Evolutionary conservation across 2,797 vertebrate genomes (phyloP), one percentile per base, ranked within the genome.

Genomic region (Lepus oiostolus): DNA sequence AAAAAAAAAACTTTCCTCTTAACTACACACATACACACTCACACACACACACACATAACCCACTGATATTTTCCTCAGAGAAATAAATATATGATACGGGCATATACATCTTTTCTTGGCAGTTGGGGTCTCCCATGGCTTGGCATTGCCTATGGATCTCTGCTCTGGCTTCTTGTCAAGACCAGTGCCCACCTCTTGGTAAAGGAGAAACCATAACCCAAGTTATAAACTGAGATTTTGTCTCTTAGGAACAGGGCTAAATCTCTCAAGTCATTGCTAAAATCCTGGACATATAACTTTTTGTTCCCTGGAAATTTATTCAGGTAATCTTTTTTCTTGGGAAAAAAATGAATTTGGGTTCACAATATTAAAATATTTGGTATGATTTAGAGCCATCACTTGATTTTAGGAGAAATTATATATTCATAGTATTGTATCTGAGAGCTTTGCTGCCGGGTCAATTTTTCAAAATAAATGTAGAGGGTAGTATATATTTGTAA

Each of bases 391-490:
- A 70, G 24, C 9, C 35, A 76, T 70, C 54, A 47, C 28, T 91
- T 90, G 24, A 77, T 47, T 82, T 93, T 74, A 93, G 81, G 28
- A 28, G 5, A 88, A 91, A 71, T 58, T 4, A 47, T 52, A 14
- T 5, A 72, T 83, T 9, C 24, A 12, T 42, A 74, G 79, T 5
- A 77, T 42, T 71, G 5, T 68, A 82, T 68, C 54, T 62, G 17
- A 72, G 92, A 80, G 2, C 26, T 76, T 42, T 88, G 4, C 38
- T 91, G 10, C 76, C n/a, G 68, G 65, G 58, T 88, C 74, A 87
- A 21, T 68, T 95, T 92, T 96, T 71, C 11, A 54, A 72, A 80
- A 84, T 8, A 84, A 38, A 83, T 62, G 8, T 87, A 32, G 13
- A 52, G 76, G 71, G 5, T 11, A 13, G 19, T 83, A 11, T 74